Base-by-base conservation (phyloP, 2,797 vertebrate genomes). In the Chloroceryle amazona region DNA sequence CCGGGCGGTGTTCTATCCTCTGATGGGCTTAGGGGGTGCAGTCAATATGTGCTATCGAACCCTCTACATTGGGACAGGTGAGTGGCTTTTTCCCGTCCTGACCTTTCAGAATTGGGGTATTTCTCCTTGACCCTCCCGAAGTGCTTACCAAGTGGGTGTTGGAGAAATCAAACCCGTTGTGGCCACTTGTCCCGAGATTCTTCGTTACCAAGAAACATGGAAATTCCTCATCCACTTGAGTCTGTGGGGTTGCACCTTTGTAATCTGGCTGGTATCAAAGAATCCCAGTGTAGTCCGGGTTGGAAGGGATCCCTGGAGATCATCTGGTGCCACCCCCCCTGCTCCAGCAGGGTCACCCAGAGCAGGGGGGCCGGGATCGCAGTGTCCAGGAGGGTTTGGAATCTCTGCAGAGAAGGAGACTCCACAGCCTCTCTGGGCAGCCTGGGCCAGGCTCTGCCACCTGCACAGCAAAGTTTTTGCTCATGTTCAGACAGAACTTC, bases 31-130 rank as follows among this genome's bases (percentile, higher is more conserved):
- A 95, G 99, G 99, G 93, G 98, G 98, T 84, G 98, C 99, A 52
- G 98, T 99, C 88, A 99, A 98, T 98, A 99, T 99, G 99, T 99
- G 99, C 97, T 99, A 99, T 84, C 98, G 99, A 96, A 99, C 99
- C 49, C 98, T 99, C 95, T 99, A 99, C 98, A 99, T 99, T 85
- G 99, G 99, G 98, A 99, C 99, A 97, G 99, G 99, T 99, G 91
- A 97, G 96, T 96, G 89, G 52, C 13, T 31, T 65, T 88, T 67
- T 37, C 57, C 70, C 80, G 55, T 47, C 26, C 57, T 52, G 42
- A 22, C 70, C 68, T 57, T 62, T 47, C 31, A 33, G 60, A 84
- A 28, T 54, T 26, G 3, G 65, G 37, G 35, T 70, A 58, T 61
- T 79, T 94, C 39, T 92, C 25, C 51, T 61, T 63, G 61, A 28